Evolutionary conservation across 1,140 invertebrate genomes (phyloP).

Genomic region (Stegodyphus mimosarum): DNA sequence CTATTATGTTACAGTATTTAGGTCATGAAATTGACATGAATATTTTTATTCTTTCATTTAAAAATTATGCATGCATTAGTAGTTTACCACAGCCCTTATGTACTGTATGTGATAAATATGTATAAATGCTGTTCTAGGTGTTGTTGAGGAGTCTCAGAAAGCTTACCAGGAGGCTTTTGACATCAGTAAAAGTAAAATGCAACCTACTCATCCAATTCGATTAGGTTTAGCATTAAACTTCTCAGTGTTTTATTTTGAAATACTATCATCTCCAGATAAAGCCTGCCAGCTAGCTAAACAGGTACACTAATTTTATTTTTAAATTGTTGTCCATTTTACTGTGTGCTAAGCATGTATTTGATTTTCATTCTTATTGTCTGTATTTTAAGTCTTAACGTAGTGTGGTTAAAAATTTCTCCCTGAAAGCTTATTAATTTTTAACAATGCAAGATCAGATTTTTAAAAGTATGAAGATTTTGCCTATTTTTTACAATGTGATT

Average conservation of each 20-base stretch:
- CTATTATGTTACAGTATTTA: no score
- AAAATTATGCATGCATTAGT: no score
- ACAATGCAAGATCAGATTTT: no score
- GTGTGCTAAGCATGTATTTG: no score
- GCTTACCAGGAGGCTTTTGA: conserved; percentile 99
- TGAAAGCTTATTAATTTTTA: no score
- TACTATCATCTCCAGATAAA: conserved; percentile 97
- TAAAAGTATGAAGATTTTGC: no score
- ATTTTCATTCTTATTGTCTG: no score
- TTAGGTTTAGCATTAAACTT: conserved; percentile 98
- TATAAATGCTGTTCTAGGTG: conserved; percentile 74
- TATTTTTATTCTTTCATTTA: not conserved
- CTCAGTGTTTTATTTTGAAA: conserved; percentile 99
- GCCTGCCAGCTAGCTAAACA: conserved; percentile 99
- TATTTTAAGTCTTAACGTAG: no score
- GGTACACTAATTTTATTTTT: conserved; percentile 71
- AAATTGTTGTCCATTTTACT: not conserved
- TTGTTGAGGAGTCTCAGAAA: conserved; percentile 97
- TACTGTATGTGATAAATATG: not conserved
- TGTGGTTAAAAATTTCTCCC: no score
- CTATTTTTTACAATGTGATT: no score
- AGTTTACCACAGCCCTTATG: no score
- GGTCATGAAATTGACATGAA: not conserved
- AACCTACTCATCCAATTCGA: conserved; percentile 97
- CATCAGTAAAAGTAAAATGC: conserved; percentile 98